These are phyloP conservation scores for Halisarca cf. caerulea DNA, from an alignment of 37 sponge, comb jelly and placozoan genomes.

Conservation along the genomic window DNA sequence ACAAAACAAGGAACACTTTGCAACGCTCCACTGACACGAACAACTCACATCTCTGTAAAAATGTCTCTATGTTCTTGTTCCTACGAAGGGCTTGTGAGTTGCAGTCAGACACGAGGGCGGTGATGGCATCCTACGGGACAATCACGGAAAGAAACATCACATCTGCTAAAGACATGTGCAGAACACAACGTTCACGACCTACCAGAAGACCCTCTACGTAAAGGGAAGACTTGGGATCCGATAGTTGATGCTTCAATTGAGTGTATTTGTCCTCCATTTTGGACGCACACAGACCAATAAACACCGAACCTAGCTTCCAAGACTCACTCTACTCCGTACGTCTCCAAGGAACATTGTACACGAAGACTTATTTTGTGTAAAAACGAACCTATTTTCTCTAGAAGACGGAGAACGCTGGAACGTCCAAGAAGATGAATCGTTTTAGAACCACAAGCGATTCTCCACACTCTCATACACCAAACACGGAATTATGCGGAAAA, in stretches of 20 bases:
- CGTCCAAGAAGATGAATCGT: too few species aligned
- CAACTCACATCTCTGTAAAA: constrained; percentile 88
- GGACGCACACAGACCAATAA: background rate
- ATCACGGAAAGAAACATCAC: background rate
- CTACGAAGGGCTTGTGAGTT: constrained; percentile 64
- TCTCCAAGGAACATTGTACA: too few species aligned
- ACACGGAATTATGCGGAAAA: too few species aligned
- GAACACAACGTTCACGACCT: too few species aligned
- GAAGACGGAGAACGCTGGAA: too few species aligned
- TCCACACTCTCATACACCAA: too few species aligned
- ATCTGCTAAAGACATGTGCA: background rate
- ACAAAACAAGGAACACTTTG: too few species aligned
- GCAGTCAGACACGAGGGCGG: constrained; percentile 82
- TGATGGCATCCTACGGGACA: constrained; percentile 39
- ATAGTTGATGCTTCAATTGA: constrained; percentile 31
- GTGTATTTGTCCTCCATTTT: constrained; percentile 41
- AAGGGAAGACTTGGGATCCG: constrained; percentile 47
- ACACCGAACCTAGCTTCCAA: too few species aligned
- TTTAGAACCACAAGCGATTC: too few species aligned
- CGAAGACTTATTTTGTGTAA: too few species aligned
- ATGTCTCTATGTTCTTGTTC: constrained; percentile 91
- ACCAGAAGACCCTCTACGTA: constrained; percentile 70
- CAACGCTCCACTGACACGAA: background rate
- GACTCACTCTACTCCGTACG: too few species aligned
- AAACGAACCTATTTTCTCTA: too few species aligned